Evolutionary conservation across 2,888 invertebrate genomes (phyloP).

Genomic region (Fragum fragum): DNA sequence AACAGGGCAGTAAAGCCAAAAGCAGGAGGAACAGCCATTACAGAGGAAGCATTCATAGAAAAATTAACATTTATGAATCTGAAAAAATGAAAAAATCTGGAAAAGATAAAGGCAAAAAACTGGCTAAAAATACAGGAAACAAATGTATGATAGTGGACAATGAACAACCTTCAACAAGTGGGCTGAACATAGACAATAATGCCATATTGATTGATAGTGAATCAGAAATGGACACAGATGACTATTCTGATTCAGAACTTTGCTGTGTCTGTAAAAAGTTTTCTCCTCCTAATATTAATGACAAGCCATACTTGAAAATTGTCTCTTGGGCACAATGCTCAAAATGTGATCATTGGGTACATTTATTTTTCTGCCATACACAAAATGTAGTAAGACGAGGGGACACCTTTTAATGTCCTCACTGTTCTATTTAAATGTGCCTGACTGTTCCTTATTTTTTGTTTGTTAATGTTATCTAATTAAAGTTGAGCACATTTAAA

Average conservation of each 20-base stretch:
- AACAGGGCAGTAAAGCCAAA: neutral
- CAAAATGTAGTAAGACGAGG: neutral
- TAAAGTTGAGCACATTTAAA: too few relatives aligned
- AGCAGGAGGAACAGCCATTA: conserved; percentile 9
- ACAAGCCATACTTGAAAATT: neutral
- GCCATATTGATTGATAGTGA: too few relatives aligned
- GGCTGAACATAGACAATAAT: neutral
- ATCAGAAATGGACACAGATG: neutral
- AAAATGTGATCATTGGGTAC: conserved; percentile 3
- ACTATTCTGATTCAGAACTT: neutral
- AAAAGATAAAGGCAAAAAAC: neutral
- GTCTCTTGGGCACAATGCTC: neutral
- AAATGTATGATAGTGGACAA: neutral
- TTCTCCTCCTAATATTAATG: neutral
- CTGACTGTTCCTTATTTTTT: too few relatives aligned
- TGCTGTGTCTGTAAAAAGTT: conserved; percentile 17
- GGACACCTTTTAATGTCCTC: conserved; percentile 4
- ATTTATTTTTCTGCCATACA: neutral
- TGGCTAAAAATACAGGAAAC: neutral
- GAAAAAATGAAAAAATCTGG: neutral
- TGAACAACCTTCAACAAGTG: conserved; percentile 20
- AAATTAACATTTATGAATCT: neutral
- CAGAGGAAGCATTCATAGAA: neutral
- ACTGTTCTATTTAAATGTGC: neutral
- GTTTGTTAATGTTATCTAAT: too few relatives aligned